Percentiles rank a stretch among this genome's conserved stretches.
Evolutionary conservation across 2,113 vertebrate species (phyloP).

Genomic region (Pan paniscus): DNA sequence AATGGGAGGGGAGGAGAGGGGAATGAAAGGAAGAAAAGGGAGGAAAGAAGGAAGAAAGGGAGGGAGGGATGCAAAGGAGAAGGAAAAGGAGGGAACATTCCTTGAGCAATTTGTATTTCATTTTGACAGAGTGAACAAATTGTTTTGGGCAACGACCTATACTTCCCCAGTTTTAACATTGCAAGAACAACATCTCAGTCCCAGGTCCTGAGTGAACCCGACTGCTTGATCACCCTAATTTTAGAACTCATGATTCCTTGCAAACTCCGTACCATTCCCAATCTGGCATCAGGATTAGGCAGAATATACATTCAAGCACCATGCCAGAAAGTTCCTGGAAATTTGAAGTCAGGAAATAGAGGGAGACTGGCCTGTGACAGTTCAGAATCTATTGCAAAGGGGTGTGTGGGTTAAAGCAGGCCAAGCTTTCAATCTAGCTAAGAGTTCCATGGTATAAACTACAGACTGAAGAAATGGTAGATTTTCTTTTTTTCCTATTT

Average conservation of each 20-base stretch:
- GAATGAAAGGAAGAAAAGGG: accelerated
- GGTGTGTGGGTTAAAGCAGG: accelerated
- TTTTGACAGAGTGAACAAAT: neutral
- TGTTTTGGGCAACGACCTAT: neutral
- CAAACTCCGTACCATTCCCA: neutral
- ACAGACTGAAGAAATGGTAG: accelerated
- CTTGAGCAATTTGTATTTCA: neutral
- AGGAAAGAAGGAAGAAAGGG: accelerated
- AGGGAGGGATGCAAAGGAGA: accelerated
- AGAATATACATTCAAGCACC: neutral
- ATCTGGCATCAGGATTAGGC: neutral
- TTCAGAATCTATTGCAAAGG: neutral
- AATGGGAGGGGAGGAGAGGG: no score
- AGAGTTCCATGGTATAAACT: neutral
- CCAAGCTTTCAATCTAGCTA: neutral
- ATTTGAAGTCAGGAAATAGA: neutral
- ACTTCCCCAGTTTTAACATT: neutral
- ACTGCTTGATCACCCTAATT: neutral
- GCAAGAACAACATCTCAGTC: neutral
- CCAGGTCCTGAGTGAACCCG: neutral
- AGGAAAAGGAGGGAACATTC: neutral
- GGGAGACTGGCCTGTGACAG: neutral
- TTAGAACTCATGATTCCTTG: neutral
- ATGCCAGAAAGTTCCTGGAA: neutral
- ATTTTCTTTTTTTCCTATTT: neutral